phyloP scores from a whole-genome alignment of 2,113 vertebrate genomes.

The Carlito syrichta region DNA sequence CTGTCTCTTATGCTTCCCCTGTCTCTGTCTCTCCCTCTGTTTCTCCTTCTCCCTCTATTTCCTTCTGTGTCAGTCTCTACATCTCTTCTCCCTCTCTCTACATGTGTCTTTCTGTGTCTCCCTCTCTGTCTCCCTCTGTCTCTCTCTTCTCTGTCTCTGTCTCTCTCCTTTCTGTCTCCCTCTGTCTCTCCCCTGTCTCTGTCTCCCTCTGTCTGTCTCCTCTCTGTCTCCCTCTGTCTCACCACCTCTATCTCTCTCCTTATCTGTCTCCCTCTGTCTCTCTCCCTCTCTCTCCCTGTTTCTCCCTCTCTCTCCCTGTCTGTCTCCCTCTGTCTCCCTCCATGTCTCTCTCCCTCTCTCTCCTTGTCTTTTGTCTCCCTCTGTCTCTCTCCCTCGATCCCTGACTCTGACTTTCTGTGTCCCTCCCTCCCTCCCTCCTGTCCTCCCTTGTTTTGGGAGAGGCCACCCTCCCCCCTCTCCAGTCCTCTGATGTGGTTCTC shows the following conservation, averaged over 20 bases:
- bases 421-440: background rate
- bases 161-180: background rate
- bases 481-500: background rate
- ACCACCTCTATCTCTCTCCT: background rate
- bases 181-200: too few relatives aligned
- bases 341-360: too few relatives aligned
- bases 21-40: too few relatives aligned
- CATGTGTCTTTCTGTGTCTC: background rate
- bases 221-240: background rate
- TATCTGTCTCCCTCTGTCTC: background rate
- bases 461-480: too few relatives aligned
- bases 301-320: background rate
- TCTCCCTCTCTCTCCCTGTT: background rate
- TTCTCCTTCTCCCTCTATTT: background rate
- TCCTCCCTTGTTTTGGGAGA: background rate
- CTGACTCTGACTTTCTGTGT: too few relatives aligned
- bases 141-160: background rate
- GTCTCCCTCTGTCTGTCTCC: background rate
- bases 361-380: too few relatives aligned
- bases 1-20: background rate
- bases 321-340: background rate
- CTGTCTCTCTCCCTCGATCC: too few relatives aligned
- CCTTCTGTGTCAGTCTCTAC: background rate
- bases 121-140: background rate
- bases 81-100: background rate